Percentiles rank a stretch among this genome's conserved stretches.
phyloP scores from a whole-genome alignment of 2,888 invertebrate genomes.

The Eulithis prunata region DNA sequence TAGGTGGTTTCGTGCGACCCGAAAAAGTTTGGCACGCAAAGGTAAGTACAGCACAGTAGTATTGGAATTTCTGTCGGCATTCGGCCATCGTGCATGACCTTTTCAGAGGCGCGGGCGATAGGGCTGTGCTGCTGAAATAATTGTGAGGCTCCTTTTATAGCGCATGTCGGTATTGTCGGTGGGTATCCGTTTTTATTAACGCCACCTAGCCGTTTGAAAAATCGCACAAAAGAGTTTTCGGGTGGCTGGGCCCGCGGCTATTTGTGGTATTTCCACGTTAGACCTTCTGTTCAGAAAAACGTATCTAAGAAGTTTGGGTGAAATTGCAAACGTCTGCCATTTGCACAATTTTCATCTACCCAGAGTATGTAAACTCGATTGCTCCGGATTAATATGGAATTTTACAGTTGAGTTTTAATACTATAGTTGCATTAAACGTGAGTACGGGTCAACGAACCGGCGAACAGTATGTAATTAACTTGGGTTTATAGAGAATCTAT shows the following conservation, averaged over 20 bases:
- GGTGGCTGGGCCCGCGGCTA: conserved; percentile 46
- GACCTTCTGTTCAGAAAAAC: conserved; percentile 20
- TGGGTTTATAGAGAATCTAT: conserved; percentile 40
- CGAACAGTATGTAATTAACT: conserved; percentile 24
- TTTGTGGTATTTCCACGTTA: conserved; percentile 39
- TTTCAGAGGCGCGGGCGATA: conserved; percentile 52
- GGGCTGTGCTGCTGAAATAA: conserved; percentile 59
- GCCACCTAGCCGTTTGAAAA: conserved; percentile 51
- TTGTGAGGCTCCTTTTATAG: conserved; percentile 59
- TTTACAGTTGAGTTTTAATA: too few species aligned
- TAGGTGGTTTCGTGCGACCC: conserved; percentile 69
- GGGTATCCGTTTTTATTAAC: conserved; percentile 61
- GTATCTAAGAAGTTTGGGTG: conserved; percentile 13
- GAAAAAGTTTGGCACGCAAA: conserved; percentile 72
- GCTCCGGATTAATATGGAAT: not conserved
- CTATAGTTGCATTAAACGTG: not conserved
- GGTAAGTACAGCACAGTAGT: conserved; percentile 52
- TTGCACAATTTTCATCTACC: not conserved
- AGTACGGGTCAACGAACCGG: conserved; percentile 6
- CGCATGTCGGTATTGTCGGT: conserved; percentile 46
- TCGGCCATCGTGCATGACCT: conserved; percentile 55
- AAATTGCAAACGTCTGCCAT: conserved; percentile 15
- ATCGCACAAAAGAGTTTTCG: conserved; percentile 57
- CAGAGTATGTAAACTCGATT: too few species aligned
- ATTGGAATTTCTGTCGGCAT: conserved; percentile 67